phyloP scores from a whole-genome alignment of 2,888 invertebrate species.

The Phengaris arion region DNA sequence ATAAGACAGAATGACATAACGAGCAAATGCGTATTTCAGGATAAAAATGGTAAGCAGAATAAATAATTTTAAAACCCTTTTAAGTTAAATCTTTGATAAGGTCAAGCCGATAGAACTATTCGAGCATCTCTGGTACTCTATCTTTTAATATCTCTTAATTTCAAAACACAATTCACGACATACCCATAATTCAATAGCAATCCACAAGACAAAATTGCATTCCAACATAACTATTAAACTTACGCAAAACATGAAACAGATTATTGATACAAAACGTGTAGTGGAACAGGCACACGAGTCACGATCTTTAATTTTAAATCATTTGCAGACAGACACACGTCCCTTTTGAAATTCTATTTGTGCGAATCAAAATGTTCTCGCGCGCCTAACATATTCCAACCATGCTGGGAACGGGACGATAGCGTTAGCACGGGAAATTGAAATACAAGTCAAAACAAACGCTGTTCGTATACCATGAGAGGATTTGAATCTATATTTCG shows the following conservation, averaged over 20 bases:
- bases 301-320: constrained; percentile 43
- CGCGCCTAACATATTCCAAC: constrained; percentile 46
- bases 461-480: not conserved
- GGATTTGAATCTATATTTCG: constrained; percentile 15
- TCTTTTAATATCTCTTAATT: not conserved
- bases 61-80: not conserved
- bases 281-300: constrained; percentile 37
- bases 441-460: constrained; percentile 29
- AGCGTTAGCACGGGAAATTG: constrained; percentile 29
- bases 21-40: not conserved
- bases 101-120: too few species aligned
- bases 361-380: constrained; percentile 57
- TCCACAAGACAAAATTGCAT: constrained; percentile 22
- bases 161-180: not conserved
- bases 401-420: constrained; percentile 38
- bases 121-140: not conserved
- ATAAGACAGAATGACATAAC: not conserved
- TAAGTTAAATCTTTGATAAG: too few species aligned
- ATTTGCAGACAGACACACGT: constrained; percentile 41
- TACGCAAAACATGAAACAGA: constrained; percentile 27
- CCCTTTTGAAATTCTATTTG: constrained; percentile 62
- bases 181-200: not conserved
- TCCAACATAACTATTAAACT: constrained; percentile 14
- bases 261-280: constrained; percentile 34
- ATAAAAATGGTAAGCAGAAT: not conserved